A percentile compares a stretch with the other conserved stretches of the same genome.
phyloP scores from a whole-genome alignment of 1,140 invertebrate genomes.

The Mylabris phalerata region DNA sequence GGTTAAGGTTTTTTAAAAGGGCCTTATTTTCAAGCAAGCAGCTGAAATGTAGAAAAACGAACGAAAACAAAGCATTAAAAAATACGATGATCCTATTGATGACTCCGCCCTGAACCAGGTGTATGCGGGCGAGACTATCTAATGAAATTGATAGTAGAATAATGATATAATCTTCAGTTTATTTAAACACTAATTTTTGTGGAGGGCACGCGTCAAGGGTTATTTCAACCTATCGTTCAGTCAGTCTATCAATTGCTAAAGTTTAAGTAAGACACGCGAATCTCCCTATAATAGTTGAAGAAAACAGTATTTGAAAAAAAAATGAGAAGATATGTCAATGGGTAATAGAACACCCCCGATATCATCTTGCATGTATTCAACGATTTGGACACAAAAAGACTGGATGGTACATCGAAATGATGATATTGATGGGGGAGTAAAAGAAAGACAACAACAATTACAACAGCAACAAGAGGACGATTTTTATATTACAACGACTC shows the following conservation, averaged over 20 bases:
- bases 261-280: slow-evolving; percentile 8
- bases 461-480: neutral
- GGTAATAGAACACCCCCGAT: neutral
- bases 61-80: neutral
- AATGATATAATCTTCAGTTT: slow-evolving; percentile 12
- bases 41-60: too few species aligned
- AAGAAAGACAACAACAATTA: neutral
- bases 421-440: neutral
- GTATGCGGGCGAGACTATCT: slow-evolving; percentile 11
- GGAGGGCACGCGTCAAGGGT: neutral
- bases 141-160: slow-evolving; percentile 9
- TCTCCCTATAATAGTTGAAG: neutral
- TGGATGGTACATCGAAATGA: neutral
- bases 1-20: too few species aligned
- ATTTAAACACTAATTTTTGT: slow-evolving; percentile 1
- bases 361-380: slow-evolving; percentile 11
- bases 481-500: neutral
- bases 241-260: too few species aligned
- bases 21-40: too few species aligned
- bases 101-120: slow-evolving; percentile 13
- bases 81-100: slow-evolving; percentile 3
- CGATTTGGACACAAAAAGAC: neutral
- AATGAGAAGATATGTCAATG: neutral
- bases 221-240: neutral
- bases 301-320: neutral